phyloP scores from a whole-genome alignment of 2,888 invertebrate species.

The Omphaloscelis lunosa region DNA sequence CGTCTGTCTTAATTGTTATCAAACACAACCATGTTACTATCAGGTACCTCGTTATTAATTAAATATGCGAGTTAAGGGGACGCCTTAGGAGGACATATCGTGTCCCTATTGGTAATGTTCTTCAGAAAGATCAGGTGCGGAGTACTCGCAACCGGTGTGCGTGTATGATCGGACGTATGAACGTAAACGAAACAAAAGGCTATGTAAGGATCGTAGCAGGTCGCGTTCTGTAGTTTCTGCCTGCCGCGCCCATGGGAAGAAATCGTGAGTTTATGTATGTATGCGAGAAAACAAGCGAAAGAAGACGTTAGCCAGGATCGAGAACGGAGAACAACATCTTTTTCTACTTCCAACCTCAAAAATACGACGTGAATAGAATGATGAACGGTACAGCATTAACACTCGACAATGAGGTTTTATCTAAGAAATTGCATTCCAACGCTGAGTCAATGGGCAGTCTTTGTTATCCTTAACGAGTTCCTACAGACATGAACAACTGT shows the following conservation, averaged over 20 bases:
- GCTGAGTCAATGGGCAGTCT: conserved; percentile 71
- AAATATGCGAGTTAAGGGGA: background rate
- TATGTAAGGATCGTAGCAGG: background rate
- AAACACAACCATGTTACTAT: conserved; percentile 16
- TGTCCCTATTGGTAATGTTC: background rate
- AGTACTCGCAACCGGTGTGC: background rate
- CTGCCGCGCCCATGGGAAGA: background rate
- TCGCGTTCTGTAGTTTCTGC: background rate
- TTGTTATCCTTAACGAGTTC: conserved; percentile 65
- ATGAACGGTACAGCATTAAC: conserved; percentile 47
- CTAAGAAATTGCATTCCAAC: conserved; percentile 72
- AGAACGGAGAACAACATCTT: background rate
- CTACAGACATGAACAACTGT: conserved; percentile 66
- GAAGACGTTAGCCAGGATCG: background rate
- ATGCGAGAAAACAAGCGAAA: background rate
- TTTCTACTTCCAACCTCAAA: conserved; percentile 21
- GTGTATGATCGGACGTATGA: background rate
- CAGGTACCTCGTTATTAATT: background rate
- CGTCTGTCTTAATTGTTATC: conserved; percentile 17
- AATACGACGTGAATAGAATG: conserved; percentile 38
- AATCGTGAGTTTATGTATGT: background rate
- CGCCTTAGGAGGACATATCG: background rate
- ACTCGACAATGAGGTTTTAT: conserved; percentile 71
- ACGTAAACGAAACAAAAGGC: background rate
- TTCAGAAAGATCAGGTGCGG: background rate